Evolutionary conservation across 2,113 vertebrate genomes (phyloP).

Genomic region (Glaucidium brasilianum): DNA sequence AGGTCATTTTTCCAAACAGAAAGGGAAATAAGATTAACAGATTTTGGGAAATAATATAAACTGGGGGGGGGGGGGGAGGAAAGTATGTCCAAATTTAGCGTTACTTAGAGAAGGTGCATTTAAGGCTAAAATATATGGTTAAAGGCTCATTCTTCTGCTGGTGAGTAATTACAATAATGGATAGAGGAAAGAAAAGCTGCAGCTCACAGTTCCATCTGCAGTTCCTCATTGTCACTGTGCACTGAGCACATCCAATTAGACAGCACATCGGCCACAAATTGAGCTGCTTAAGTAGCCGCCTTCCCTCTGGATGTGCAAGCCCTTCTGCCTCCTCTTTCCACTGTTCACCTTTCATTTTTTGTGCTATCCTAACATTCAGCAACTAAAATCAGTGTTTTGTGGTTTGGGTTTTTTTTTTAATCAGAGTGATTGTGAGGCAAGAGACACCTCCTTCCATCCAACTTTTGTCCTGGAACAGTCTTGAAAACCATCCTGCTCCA

Average conservation of each 20-base stretch:
- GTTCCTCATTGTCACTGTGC: not conserved
- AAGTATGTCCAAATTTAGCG: not conserved
- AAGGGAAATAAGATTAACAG: not conserved
- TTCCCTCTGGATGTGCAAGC: not conserved
- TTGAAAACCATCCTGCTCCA: not conserved
- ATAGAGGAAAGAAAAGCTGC: not conserved
- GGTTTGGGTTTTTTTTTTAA: accelerated
- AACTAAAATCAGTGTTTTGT: not conserved
- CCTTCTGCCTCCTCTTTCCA: not conserved
- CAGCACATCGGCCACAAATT: not conserved
- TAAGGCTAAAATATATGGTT: not conserved
- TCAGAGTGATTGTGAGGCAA: not conserved
- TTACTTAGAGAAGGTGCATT: not conserved
- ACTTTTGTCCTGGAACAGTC: not conserved
- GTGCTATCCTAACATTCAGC: not conserved
- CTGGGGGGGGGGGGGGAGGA: too few relatives aligned
- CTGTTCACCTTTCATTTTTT: not conserved
- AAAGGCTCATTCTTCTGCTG: not conserved
- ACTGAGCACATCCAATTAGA: not conserved
- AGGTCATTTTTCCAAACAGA: not conserved
- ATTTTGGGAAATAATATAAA: not conserved
- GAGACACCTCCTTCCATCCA: not conserved
- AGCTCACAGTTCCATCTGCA: not conserved
- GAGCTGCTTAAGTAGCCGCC: not conserved
- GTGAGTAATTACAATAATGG: not conserved